A percentile compares a stretch with the other conserved stretches of the same genome.
phyloP scores from a whole-genome alignment of 2,888 invertebrate genomes.

The Chrysopilus asiliformis region DNA sequence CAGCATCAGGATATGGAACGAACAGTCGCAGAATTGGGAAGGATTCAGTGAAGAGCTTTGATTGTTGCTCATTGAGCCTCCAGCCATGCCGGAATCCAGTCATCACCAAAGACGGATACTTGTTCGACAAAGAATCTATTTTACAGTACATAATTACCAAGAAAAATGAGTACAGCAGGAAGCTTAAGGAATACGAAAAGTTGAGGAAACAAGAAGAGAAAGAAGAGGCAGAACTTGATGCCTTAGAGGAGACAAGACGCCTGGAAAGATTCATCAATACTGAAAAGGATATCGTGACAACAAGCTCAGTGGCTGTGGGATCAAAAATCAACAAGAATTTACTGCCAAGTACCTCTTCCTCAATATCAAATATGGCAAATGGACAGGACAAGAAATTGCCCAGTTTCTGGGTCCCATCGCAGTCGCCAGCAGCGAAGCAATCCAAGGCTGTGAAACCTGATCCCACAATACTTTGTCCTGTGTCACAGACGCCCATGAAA shows the following conservation, averaged over 20 bases:
- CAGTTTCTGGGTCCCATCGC: constrained; percentile 93
- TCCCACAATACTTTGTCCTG: constrained; percentile 56
- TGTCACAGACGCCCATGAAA: constrained; percentile 72
- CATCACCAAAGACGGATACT: constrained; percentile 77
- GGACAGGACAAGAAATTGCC: constrained; percentile 72
- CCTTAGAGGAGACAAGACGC: constrained; percentile 60
- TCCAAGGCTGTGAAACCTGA: constrained; percentile 58
- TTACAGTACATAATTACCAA: constrained; percentile 88
- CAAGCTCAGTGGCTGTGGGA: constrained; percentile 5
- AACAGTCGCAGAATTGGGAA: constrained; percentile 74
- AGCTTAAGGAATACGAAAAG: constrained; percentile 84
- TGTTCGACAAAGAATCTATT: constrained; percentile 96
- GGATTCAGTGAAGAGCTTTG: constrained; percentile 65
- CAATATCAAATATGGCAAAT: constrained; percentile 67
- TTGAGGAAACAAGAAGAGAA: constrained; percentile 64
- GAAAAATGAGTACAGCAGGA: constrained; percentile 79
- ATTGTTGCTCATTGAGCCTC: constrained; percentile 91
- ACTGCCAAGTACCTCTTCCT: constrained; percentile 27
- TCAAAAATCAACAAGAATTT: constrained; percentile 8
- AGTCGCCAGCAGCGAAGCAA: constrained; percentile 72
- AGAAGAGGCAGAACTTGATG: constrained; percentile 53
- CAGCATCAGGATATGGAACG: constrained; percentile 86
- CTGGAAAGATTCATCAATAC: constrained; percentile 67
- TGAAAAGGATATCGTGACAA: constrained; percentile 61
- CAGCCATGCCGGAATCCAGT: constrained; percentile 94